phyloP scores from a whole-genome alignment of 2,797 vertebrate species.

The Periparus ater region DNA sequence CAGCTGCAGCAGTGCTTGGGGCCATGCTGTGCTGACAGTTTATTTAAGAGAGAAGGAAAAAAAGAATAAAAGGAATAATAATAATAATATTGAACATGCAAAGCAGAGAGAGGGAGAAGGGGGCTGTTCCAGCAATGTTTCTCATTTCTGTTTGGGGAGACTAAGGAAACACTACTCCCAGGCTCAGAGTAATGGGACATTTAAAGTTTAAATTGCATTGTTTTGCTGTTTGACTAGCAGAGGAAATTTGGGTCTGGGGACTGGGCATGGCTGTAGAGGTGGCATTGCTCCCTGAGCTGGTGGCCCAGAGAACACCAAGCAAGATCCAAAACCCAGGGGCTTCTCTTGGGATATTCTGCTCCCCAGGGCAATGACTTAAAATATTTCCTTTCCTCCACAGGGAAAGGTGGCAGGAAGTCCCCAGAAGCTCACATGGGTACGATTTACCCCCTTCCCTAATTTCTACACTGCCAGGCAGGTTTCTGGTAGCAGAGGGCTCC shows the following conservation, averaged over 20 bases:
- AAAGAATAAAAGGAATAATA: neutral
- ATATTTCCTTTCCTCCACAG: neutral
- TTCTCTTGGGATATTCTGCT: neutral
- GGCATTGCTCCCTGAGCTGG: neutral
- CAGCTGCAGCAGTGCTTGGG: neutral
- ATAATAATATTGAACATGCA: neutral
- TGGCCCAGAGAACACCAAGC: neutral
- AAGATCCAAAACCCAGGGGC: fast-evolving
- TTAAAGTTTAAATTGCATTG: neutral
- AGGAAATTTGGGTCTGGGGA: neutral
- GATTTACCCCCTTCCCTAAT: neutral
- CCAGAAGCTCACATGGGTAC: neutral
- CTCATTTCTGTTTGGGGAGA: neutral
- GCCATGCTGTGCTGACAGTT: neutral
- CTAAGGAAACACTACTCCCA: fast-evolving
- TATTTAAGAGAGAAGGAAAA: neutral
- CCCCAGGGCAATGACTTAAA: neutral
- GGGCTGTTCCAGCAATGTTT: neutral
- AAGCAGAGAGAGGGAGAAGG: neutral
- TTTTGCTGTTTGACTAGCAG: neutral
- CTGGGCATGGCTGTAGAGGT: neutral
- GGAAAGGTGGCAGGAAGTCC: neutral
- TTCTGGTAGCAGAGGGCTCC: neutral
- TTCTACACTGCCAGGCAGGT: neutral
- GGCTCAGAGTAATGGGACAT: neutral